Evolutionary conservation across 2,888 invertebrate species (phyloP), one percentile per base, ranked within the genome.

Genomic region (Drosophila barbarae): DNA sequence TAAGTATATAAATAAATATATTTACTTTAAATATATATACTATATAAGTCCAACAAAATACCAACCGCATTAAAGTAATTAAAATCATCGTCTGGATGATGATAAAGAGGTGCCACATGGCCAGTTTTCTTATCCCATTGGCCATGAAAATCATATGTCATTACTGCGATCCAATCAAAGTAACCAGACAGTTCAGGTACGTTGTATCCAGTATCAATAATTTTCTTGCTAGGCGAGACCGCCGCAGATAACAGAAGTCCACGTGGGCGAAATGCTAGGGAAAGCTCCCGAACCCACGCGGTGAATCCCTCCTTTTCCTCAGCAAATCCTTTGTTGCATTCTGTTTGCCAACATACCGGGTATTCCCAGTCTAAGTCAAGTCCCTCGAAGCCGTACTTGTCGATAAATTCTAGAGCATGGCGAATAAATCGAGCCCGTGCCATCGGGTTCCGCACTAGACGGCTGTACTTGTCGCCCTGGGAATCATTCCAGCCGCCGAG

Each of bases 401-500:
- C 93, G 46, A 97, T 90, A 86, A 97, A 96, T 70, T 93, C 91
- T 1, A 96, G 83, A 0, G 93, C 93, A 76, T 96, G 94, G 6
- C 91, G 91, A 9, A 96, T 92, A 84, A 97, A 97, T 71, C 93
- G 92, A 0, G 91, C 91, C 52, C 96, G 91, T 0, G 95, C 93
- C 2, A 91, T 87, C 0, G 95, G 93, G 86, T 92, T 94, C 80
- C 96, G 94, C 1, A 96, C 96, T 23, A 97, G 88, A 64, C 94
- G 92, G 26, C 96, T 96, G 89, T 97, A 97, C 86, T 97, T 97
- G 86, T 96, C 96, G 0, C 96, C 96, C 35, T 93, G 94, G 0
- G 96, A 97, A 88, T 98, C 96, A 86, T 96, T 97, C 97, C 98
- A 98, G 3, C 98, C 98, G n/a, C 98, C 98, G 26, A 98, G 91